Base-by-base conservation (phyloP, 2,113 vertebrate species). In the Chaenogobius annularis region DNA sequence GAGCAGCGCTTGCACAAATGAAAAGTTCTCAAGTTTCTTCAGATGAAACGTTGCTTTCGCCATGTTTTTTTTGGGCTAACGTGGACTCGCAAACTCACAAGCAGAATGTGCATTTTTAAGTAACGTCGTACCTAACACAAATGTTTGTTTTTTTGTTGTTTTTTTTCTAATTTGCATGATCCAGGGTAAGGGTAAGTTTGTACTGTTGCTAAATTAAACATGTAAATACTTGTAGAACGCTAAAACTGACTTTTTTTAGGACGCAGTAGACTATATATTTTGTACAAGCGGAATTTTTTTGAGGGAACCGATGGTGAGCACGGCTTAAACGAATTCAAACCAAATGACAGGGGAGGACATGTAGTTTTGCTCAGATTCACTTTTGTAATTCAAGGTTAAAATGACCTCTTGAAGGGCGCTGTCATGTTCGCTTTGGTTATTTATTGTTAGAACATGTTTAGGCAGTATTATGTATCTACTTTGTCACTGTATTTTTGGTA, bases 401-500 rank as follows among this genome's bases (percentile, higher is more conserved):
- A 82, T 90, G 83, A 74, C 92, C 85, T 93, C 90, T 92, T 87
- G 86, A 81, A 93, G 93, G 90, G 90, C 87, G 90, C 93, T 94
- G 94, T 86, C 91, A 94, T 89, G 86, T 92, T 95, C 93, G 92
- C 85, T 87, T 87, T 83, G 31, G 86, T 87, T 85, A 95, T 93
- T 96, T 96, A 96, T 96, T 96, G 95, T 95, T 95, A 94, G 93
- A 94, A 93, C 92, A 93, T 94, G 92, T 93, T n/a, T 93, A 93
- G 92, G 91, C 94, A 94, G 94, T 95, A 94, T 94, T 82, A 90
- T 93, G 90, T 96, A 92, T 84, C 80, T 90, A 94, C 91, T 94
- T 95, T 95, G 92, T 94, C 91, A 93, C 89, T 96, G 94, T 96
- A 96, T 98, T 96, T 93, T 98, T 96, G 94, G 91, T 85, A 96